Conservation (phyloP, 2,888 invertebrate species). For the Hymenopus coronatus region DNA sequence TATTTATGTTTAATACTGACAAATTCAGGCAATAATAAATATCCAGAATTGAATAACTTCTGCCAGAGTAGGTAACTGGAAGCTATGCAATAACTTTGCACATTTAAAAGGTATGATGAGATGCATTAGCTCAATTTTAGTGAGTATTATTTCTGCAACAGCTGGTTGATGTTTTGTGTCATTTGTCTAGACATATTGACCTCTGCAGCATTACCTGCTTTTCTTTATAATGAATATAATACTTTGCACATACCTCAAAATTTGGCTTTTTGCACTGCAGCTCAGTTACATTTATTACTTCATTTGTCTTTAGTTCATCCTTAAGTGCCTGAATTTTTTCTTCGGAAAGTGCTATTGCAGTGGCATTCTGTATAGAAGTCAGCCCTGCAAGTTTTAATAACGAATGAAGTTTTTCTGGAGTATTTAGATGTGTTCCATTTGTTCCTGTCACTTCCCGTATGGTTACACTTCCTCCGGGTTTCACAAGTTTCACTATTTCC, state of each 20-base stretch:
- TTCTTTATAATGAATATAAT: no score
- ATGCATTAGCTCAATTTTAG: no score
- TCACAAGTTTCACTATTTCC: conserved; percentile 59
- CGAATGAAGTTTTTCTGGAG: conserved; percentile 43
- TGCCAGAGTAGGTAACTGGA: no score
- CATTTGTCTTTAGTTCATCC: conserved; percentile 16
- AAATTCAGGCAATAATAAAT: no score
- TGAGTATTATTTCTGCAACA: no score
- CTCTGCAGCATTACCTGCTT: no score
- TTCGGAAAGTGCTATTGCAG: conserved; percentile 40
- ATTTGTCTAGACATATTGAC: no score
- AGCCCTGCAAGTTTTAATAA: conserved; percentile 66
- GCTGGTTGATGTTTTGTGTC: no score
- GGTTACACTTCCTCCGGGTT: conserved; percentile 60
- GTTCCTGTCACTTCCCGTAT: conserved; percentile 46
- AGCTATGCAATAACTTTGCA: no score
- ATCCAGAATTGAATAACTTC: no score
- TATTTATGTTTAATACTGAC: no score
- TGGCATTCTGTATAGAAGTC: conserved; percentile 44
- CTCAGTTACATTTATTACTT: conserved; percentile 37
- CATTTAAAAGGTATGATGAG: no score
- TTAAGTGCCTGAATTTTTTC: conserved; percentile 33
- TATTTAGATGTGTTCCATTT: conserved; percentile 40
- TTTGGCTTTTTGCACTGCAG: conserved; percentile 61
- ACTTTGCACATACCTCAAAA: conserved; percentile 56